A percentile compares a stretch with the other conserved stretches of the same genome.
Evolutionary conservation across 2,113 vertebrate genomes (phyloP).

Genomic region (Collichthys lucidus): DNA sequence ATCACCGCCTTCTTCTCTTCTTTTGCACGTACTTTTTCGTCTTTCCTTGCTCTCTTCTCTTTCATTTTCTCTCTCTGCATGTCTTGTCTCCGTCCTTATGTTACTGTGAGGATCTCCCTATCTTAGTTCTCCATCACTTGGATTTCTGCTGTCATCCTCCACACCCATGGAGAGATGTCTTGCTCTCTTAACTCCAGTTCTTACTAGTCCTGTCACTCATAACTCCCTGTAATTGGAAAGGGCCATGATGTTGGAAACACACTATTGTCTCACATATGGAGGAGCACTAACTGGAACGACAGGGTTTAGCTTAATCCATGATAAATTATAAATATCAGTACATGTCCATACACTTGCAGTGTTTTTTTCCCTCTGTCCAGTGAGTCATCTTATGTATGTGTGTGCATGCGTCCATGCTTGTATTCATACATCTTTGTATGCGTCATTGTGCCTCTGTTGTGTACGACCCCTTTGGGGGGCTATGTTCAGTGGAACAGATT

Average conservation of each 20-base stretch:
- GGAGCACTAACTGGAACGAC: background rate
- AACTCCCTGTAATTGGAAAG: background rate
- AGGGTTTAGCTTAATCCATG: background rate
- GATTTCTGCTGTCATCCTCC: background rate
- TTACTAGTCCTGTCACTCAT: background rate
- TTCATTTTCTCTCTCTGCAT: background rate
- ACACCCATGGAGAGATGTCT: background rate
- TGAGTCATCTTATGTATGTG: constrained; percentile 20
- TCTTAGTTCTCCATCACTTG: background rate
- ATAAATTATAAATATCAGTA: background rate
- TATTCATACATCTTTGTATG: constrained; percentile 26
- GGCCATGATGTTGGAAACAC: background rate
- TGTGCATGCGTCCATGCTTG: background rate
- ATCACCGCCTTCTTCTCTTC: constrained; percentile 4
- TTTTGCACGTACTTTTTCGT: background rate
- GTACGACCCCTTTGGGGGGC: constrained; percentile 34
- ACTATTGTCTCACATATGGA: background rate
- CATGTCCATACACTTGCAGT: background rate
- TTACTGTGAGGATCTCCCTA: background rate
- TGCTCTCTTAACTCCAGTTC: background rate
- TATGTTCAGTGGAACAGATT: constrained; percentile 49
- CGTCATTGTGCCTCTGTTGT: constrained; percentile 21
- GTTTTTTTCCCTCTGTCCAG: background rate
- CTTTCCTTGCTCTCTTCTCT: background rate
- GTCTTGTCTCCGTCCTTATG: background rate